phyloP scores from a whole-genome alignment of 2,888 invertebrate genomes.

The Oeneis ivallda region DNA sequence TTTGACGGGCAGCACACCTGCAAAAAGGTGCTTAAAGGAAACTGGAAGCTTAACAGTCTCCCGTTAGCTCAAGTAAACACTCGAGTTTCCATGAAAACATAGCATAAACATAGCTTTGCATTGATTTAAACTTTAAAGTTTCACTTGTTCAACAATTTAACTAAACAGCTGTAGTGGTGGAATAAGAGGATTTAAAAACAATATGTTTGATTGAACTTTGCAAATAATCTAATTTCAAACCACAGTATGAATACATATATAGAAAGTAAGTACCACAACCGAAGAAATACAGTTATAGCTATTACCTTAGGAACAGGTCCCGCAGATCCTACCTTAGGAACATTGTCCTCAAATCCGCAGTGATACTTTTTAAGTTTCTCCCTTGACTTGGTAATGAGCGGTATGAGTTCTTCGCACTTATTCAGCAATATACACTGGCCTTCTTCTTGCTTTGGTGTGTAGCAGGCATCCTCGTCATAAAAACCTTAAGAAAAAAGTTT shows the following conservation, averaged over 20 bases:
- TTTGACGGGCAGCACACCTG: constrained; percentile 52
- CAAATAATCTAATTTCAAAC: no score
- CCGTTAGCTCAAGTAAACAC: no score
- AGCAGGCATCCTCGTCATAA: constrained; percentile 49
- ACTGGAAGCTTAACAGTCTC: no score
- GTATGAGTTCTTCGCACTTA: constrained; percentile 59
- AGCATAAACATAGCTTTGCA: no score
- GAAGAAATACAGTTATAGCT: not conserved
- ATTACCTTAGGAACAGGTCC: constrained; percentile 3
- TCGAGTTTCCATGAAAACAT: no score
- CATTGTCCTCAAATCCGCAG: constrained; percentile 54
- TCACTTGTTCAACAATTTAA: no score
- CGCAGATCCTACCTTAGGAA: constrained; percentile 52
- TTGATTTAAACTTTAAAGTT: no score
- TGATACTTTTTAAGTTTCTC: constrained; percentile 60
- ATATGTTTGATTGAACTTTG: no score
- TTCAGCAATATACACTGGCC: constrained; percentile 67
- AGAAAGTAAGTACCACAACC: not conserved
- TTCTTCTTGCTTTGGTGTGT: constrained; percentile 53
- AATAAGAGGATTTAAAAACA: no score
- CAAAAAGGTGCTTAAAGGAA: not conserved
- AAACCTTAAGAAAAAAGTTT: no score
- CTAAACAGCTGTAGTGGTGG: no score
- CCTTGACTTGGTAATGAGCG: constrained; percentile 58
- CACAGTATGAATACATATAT: no score